phyloP scores from a whole-genome alignment of 1,140 invertebrate genomes.

The Cherax destructor region DNA sequence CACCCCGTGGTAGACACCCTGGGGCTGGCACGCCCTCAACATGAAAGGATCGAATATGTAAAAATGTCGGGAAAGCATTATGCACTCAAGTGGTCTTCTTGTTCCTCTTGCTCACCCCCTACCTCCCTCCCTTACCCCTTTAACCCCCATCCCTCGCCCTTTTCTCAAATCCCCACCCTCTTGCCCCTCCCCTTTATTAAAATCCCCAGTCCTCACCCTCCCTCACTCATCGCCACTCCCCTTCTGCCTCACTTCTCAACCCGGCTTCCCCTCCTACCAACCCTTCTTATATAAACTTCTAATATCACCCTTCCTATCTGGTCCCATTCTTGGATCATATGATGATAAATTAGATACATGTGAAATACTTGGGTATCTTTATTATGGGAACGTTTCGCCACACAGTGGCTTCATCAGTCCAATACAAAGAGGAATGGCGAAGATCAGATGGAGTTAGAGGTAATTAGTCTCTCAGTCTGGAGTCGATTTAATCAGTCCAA shows the following conservation, averaged over 20 bases:
- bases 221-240: neutral
- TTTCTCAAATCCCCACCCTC: neutral
- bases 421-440: no score
- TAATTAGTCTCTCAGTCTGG: no score
- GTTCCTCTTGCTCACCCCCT: neutral
- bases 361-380: no score
- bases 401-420: no score
- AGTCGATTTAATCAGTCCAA: no score
- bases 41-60: conserved; percentile 65
- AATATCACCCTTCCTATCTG: neutral
- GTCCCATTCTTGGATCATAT: no score
- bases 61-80: conserved; percentile 37
- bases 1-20: neutral
- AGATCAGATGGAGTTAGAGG: no score
- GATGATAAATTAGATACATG: no score
- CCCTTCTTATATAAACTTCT: no score
- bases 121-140: neutral
- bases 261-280: neutral
- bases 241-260: neutral
- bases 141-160: neutral
- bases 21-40: conserved; percentile 38
- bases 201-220: neutral
- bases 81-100: conserved; percentile 48
- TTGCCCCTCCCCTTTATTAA: neutral
- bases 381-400: no score